Conservation (phyloP, 2,797 vertebrate species). For the Labeo calbasu region DNA sequence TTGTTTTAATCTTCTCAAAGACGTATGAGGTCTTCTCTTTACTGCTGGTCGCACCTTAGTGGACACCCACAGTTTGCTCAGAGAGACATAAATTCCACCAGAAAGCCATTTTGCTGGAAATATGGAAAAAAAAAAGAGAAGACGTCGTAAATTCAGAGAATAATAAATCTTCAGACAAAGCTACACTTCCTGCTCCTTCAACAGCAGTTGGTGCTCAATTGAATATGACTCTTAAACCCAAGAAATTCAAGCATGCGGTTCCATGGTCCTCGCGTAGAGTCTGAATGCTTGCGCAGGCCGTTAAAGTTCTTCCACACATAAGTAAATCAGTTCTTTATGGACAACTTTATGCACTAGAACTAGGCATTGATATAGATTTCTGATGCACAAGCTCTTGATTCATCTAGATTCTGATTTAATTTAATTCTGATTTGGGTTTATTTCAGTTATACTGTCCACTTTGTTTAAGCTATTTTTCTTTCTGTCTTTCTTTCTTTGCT, state of each 20-base stretch:
- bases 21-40: slow-evolving; percentile 65
- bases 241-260: slow-evolving; percentile 55
- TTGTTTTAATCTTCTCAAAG: slow-evolving; percentile 73
- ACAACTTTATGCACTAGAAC: background rate
- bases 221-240: slow-evolving; percentile 62
- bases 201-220: slow-evolving; percentile 57
- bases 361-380: background rate
- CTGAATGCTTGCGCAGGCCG: slow-evolving; percentile 40
- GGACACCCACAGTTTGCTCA: slow-evolving; percentile 63
- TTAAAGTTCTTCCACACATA: background rate
- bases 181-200: slow-evolving; percentile 51
- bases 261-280: background rate
- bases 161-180: slow-evolving; percentile 60
- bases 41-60: slow-evolving; percentile 63
- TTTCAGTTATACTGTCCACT: background rate
- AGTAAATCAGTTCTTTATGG: background rate
- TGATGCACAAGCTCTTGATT: background rate
- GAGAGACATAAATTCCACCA: slow-evolving; percentile 67
- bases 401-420: background rate
- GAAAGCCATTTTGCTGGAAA: slow-evolving; percentile 54
- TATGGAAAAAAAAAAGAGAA: slow-evolving; percentile 55
- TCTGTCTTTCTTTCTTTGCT: too few species aligned
- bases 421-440: background rate
- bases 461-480: background rate
- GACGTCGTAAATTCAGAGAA: slow-evolving; percentile 44